phyloP scores from a whole-genome alignment of 2,888 invertebrate species.

The Ophion slaviceki region DNA sequence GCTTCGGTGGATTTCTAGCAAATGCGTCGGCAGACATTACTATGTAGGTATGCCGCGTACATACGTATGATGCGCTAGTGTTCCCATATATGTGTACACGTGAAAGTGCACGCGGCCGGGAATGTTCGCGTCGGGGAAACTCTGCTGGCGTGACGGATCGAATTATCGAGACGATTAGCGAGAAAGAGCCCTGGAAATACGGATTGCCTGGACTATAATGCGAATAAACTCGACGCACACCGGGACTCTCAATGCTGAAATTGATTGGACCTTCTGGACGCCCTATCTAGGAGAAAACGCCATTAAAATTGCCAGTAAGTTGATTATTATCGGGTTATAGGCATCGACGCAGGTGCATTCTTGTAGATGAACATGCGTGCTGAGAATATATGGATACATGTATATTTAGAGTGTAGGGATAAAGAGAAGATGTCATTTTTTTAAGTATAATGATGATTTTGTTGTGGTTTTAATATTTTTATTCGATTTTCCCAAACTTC shows the following conservation, averaged over 20 bases:
- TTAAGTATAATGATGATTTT: too few relatives aligned
- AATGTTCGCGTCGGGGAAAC: slow-evolving; percentile 59
- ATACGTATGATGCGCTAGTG: not conserved
- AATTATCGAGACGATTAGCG: slow-evolving; percentile 67
- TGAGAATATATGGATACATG: too few relatives aligned
- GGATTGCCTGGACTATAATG: slow-evolving; percentile 39
- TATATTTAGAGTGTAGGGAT: too few relatives aligned
- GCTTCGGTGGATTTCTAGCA: slow-evolving; percentile 52
- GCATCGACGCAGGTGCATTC: not conserved
- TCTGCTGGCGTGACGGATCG: slow-evolving; percentile 64
- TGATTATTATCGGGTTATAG: slow-evolving; percentile 29
- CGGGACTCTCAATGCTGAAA: slow-evolving; percentile 24
- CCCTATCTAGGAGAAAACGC: slow-evolving; percentile 1
- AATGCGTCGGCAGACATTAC: not conserved
- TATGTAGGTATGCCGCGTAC: not conserved
- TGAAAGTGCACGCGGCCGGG: slow-evolving; percentile 18
- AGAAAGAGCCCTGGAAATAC: slow-evolving; percentile 48
- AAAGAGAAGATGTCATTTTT: too few relatives aligned
- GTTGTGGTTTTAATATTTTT: not conserved
- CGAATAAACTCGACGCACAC: slow-evolving; percentile 40
- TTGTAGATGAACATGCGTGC: not conserved
- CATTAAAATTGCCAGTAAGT: slow-evolving; percentile 35
- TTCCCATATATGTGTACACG: not conserved
- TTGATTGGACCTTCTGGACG: slow-evolving; percentile 45
- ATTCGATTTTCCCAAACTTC: not conserved